Conservation (phyloP, 2,797 vertebrate genomes). For the Echiichthys vipera region DNA sequence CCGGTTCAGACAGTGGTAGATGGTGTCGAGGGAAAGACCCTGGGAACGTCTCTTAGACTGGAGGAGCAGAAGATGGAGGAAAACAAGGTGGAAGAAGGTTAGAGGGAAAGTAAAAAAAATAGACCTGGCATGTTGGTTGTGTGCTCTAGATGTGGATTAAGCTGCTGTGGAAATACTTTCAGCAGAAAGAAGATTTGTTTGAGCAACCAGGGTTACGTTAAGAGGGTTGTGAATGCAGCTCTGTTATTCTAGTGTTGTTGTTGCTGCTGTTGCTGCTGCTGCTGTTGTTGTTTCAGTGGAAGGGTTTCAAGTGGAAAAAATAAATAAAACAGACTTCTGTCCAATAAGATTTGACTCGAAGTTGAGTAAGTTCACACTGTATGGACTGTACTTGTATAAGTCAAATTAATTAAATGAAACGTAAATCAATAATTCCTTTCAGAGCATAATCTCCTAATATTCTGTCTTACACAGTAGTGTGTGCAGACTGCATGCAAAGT, state of each 20-base stretch:
- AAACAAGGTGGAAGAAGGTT: not conserved
- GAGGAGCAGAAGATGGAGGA: not conserved
- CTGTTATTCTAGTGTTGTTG: conserved; percentile 19
- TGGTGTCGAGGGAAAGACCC: conserved; percentile 93
- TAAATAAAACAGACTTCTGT: not conserved
- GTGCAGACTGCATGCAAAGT: conserved; percentile 2
- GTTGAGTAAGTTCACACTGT: not conserved
- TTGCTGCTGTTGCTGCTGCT: no score
- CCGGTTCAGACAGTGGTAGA: conserved; percentile 98
- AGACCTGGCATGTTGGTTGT: not conserved
- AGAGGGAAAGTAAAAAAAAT: not conserved
- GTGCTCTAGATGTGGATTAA: not conserved
- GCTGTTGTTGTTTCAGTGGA: not conserved
- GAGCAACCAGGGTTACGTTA: conserved; percentile 14
- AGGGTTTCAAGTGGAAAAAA: not conserved
- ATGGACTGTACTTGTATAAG: not conserved
- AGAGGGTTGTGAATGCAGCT: conserved; percentile 27
- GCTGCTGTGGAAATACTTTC: conserved; percentile 33
- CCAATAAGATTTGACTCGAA: not conserved
- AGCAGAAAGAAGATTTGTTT: conserved; percentile 49
- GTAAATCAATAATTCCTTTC: conserved; percentile 4
- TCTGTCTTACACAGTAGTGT: conserved; percentile 10
- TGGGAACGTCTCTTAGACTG: conserved; percentile 97
- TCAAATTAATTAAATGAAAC: not conserved
- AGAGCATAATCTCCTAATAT: conserved; percentile 51